These are phyloP conservation scores for Rhinoderma darwinii DNA, from an alignment of 2,113 vertebrate genomes.

Conservation along the genomic window DNA sequence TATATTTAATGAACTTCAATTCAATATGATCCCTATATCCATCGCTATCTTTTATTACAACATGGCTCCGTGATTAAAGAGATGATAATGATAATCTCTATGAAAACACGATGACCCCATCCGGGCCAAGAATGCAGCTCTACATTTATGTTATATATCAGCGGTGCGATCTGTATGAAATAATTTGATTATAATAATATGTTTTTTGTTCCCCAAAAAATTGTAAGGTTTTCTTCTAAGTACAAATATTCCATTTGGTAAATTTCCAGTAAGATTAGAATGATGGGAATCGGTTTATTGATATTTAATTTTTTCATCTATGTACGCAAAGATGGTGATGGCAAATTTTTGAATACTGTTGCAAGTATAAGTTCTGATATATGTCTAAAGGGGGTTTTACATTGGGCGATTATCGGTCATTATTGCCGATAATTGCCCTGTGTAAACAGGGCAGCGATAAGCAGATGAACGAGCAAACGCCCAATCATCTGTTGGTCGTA, in stretches of 20 bases:
- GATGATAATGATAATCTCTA: not conserved
- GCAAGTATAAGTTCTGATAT: too few relatives aligned
- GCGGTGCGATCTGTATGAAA: not conserved
- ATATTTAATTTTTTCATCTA: not conserved
- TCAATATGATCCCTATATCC: not conserved
- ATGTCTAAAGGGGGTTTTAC: too few relatives aligned
- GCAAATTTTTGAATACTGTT: too few relatives aligned
- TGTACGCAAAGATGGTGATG: too few relatives aligned
- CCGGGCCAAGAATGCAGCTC: not conserved
- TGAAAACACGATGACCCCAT: not conserved
- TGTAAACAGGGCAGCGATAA: too few relatives aligned
- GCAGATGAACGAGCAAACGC: too few relatives aligned
- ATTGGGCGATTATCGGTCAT: too few relatives aligned
- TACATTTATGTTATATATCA: not conserved
- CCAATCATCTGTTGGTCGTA: too few relatives aligned
- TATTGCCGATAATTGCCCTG: too few relatives aligned
- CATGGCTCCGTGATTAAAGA: constrained; percentile 2
- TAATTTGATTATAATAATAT: not conserved
- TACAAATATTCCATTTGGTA: not conserved
- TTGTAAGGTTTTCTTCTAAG: not conserved
- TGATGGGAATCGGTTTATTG: not conserved
- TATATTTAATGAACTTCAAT: not conserved
- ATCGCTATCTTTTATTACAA: not conserved
- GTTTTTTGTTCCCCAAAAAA: not conserved
- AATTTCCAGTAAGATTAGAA: not conserved